phyloP scores from a whole-genome alignment of 2,888 invertebrate genomes.

The Megamerina dolium region DNA sequence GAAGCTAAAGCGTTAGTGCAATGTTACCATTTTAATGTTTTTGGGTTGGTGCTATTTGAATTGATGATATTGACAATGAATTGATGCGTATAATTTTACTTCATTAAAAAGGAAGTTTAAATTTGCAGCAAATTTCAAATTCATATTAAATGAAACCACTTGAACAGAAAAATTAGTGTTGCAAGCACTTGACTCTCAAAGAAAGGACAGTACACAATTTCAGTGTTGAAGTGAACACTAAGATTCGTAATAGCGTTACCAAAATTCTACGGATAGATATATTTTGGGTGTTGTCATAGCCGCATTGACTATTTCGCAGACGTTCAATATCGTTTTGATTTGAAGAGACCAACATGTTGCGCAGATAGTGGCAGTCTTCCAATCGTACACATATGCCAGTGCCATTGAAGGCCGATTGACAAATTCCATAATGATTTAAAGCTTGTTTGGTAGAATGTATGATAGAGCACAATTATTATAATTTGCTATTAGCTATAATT shows the following conservation, averaged over 20 bases:
- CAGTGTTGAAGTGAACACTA: too few species aligned
- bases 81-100: too few species aligned
- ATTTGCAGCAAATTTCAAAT: too few species aligned
- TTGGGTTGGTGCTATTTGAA: too few species aligned
- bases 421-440: conserved; percentile 31
- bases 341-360: conserved; percentile 20
- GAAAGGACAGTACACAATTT: too few species aligned
- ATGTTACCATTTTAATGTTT: too few species aligned
- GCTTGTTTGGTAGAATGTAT: conserved; percentile 7
- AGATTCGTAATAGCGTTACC: conserved; percentile 55
- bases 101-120: too few species aligned
- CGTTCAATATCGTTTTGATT: not conserved
- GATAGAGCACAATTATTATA: not conserved
- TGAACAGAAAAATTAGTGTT: too few species aligned
- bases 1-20: too few species aligned
- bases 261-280: conserved; percentile 49
- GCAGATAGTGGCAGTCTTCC: conserved; percentile 29
- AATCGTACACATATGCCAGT: conserved; percentile 36
- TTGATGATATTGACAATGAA: too few species aligned
- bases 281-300: conserved; percentile 51
- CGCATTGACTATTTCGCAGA: conserved; percentile 57
- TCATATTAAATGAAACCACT: too few species aligned
- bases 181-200: too few species aligned
- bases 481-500: not conserved
- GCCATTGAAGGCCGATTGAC: conserved; percentile 29